Evolutionary conservation across 35 echinoderm and acorn worm genomes (phyloP).

Genomic region (Anneissia japonica): DNA sequence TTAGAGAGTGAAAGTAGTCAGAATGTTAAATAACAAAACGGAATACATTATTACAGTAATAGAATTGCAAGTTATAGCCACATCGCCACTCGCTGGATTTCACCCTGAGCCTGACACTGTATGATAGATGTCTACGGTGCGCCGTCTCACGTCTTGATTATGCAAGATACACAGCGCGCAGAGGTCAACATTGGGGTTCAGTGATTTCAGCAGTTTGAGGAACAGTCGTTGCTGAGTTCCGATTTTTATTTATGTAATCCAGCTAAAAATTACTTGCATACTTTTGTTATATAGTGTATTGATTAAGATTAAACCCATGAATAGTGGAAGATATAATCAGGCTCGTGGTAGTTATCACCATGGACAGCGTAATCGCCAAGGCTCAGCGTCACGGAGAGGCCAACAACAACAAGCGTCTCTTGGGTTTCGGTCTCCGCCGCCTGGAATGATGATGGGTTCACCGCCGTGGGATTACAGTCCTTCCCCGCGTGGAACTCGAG

Average conservation of each 20-base stretch:
- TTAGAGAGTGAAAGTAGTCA: no score
- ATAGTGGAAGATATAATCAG: neutral
- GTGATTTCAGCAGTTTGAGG: no score
- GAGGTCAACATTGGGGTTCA: conserved; percentile 8
- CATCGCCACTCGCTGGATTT: no score
- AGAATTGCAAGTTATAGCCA: no score
- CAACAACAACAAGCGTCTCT: neutral
- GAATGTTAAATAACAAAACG: no score
- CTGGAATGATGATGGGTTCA: neutral
- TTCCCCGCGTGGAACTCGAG: neutral
- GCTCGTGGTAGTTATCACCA: neutral
- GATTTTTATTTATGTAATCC: no score
- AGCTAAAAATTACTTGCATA: neutral
- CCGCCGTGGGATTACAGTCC: neutral
- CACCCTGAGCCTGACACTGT: no score
- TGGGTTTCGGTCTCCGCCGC: neutral
- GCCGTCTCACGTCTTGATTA: no score
- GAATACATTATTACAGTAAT: no score
- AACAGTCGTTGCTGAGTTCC: no score
- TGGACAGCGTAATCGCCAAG: neutral
- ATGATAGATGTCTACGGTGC: no score
- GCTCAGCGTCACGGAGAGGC: neutral
- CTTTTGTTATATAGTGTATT: neutral
- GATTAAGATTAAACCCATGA: neutral
- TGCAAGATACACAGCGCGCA: no score